Conservation (phyloP, 37 sponge, comb jelly and placozoan genomes). For the Spongia lamella region DNA sequence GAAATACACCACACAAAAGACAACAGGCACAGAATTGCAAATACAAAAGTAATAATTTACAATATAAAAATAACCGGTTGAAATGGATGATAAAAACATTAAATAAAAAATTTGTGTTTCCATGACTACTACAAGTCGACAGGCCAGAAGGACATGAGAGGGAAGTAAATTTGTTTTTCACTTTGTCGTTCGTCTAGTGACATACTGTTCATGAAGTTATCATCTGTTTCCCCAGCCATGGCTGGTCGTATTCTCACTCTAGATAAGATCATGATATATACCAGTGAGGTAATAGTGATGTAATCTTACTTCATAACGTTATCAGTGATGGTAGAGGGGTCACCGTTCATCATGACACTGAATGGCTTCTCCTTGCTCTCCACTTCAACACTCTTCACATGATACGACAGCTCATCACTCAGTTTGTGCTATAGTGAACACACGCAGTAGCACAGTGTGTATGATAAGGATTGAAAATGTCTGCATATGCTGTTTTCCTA, state of each 20-base stretch:
- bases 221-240: neutral
- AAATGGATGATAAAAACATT: too few relatives aligned
- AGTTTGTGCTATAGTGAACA: neutral
- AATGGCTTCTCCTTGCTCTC: conserved; percentile 75
- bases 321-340: conserved; percentile 45
- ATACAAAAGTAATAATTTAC: too few relatives aligned
- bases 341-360: conserved; percentile 67
- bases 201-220: neutral
- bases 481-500: too few relatives aligned
- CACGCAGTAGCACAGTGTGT: neutral
- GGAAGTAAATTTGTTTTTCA: conserved; percentile 61
- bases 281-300: neutral
- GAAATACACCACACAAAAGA: too few relatives aligned
- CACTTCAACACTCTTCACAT: conserved; percentile 43
- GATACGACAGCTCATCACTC: conserved; percentile 46
- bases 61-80: too few relatives aligned
- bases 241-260: neutral
- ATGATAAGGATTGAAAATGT: too few relatives aligned
- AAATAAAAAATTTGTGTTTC: too few relatives aligned
- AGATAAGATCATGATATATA: too few relatives aligned
- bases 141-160: conserved; percentile 88
- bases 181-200: neutral
- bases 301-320: conserved; percentile 68
- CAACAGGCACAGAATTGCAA: too few relatives aligned
- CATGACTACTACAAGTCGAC: conserved; percentile 71